Base-by-base conservation (phyloP, 2,113 vertebrate genomes). In the Myrmecophaga tridactyla region DNA sequence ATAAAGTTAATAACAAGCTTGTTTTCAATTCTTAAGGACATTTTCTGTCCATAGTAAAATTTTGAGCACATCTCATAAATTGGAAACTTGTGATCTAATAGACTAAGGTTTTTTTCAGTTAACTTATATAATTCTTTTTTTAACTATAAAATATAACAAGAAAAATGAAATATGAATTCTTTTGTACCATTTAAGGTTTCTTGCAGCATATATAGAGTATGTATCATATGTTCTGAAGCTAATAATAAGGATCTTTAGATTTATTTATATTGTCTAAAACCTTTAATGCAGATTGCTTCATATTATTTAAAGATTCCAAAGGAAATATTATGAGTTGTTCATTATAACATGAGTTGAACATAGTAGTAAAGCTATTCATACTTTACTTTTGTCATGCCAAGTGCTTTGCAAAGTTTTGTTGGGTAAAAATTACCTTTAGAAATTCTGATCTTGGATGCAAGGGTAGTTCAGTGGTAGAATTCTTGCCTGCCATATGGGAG, bases 381-480 rank as follows among this genome's bases (percentile, higher is more conserved):
- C 96, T 97, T 96, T 96, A 92, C 96, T 96, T 90, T 92, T 95
- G 51, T 92, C 69, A 80, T 70, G 7, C 13, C 23, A 91, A 89
- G 3, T 78, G 93, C 41, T 48, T 78, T 93, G 72, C 39, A 86
- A 93, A 86, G 89, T 93, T 10, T 84, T 89, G 15, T 25, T 87
- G 13, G 41, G 3, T 41, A 94, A 29, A 92, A 67, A 89, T 82
- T 53, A 36, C 14, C 39, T 91, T 86, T 69, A 89, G 92, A 89
- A 92, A 93, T 89, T 96, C 86, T 83, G 4, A 14, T n/a, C n/a
- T n/a, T n/a, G n/a, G n/a, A n/a, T n/a, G n/a, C n/a, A n/a, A n/a
- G n/a, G n/a, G n/a, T n/a, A n/a, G n/a, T n/a, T n/a, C n/a, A n/a
- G n/a, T n/a, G n/a, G n/a, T n/a, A n/a, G n/a, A n/a, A n/a, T n/a